phyloP scores from a whole-genome alignment of 92 coral and sea anemone genomes.

The Ricordea florida region DNA sequence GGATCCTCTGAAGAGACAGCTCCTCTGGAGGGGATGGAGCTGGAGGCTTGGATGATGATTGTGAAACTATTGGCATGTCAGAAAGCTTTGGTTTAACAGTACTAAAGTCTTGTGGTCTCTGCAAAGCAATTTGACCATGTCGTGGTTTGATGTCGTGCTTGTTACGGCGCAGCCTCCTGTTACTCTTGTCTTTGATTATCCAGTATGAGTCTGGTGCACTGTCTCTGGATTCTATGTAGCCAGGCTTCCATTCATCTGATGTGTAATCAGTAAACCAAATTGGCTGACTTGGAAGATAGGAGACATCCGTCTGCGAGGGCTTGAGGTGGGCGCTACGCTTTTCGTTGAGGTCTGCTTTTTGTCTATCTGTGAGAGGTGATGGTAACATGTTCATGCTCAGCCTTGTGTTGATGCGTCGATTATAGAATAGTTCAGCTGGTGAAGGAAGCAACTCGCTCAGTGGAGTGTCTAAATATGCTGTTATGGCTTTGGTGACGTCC shows the following conservation, averaged over 20 bases:
- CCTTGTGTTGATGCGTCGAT: not conserved
- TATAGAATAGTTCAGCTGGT: not conserved
- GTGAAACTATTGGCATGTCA: not conserved
- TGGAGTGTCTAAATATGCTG: not conserved
- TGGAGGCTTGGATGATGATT: not conserved
- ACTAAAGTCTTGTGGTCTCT: conserved; percentile 1
- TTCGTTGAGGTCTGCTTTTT: conserved; percentile 29
- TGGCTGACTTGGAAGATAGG: conserved; percentile 40
- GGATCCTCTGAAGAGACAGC: not conserved
- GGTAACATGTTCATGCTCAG: not conserved
- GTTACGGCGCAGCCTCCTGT: conserved; percentile 38
- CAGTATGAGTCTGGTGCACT: conserved; percentile 62
- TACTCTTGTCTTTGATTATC: conserved; percentile 20
- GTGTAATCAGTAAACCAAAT: conserved; percentile 53
- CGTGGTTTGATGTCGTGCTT: conserved; percentile 60
- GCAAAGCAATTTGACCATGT: conserved; percentile 37
- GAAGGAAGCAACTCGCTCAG: not conserved
- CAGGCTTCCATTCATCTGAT: conserved; percentile 40
- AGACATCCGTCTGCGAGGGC: conserved; percentile 22
- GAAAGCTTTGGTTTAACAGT: not conserved
- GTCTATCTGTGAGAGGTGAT: not conserved
- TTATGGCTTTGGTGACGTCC: conserved; percentile 43
- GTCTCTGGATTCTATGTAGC: conserved; percentile 36
- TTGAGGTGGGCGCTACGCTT: conserved; percentile 61
- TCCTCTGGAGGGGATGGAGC: not conserved